phyloP scores from a whole-genome alignment of 30 jellyfish, hydroid and myxozoan species.

The Hydractinia symbiolongicarpus region DNA sequence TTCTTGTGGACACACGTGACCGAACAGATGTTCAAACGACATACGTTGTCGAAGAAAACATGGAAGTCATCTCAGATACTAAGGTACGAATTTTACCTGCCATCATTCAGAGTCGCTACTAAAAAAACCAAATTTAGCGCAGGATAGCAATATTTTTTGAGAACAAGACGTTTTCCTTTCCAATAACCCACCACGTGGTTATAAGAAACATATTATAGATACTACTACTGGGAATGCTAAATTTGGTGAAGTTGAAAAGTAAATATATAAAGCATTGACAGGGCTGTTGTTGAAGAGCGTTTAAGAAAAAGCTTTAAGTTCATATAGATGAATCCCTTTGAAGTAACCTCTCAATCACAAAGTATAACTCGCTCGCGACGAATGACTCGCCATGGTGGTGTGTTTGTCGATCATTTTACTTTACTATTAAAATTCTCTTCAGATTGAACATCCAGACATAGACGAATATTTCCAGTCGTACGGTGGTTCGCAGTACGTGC shows the following conservation, averaged over 20 bases:
- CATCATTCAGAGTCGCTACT: neutral
- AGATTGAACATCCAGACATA: conserved; percentile 79
- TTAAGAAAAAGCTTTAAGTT: too few relatives aligned
- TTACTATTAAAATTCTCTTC: neutral
- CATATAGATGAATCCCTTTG: neutral
- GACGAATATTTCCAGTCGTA: conserved; percentile 66
- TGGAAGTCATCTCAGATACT: conserved; percentile 56
- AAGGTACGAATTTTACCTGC: conserved; percentile 30
- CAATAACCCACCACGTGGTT: too few relatives aligned
- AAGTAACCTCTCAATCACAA: neutral
- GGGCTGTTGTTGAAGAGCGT: too few relatives aligned
- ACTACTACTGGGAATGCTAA: too few relatives aligned
- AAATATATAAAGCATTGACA: too few relatives aligned
- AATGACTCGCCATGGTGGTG: neutral
- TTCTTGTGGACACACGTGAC: conserved; percentile 66
- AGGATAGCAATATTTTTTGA: too few relatives aligned
- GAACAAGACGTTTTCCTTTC: too few relatives aligned
- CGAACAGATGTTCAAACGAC: conserved; percentile 56
- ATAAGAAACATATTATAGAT: too few relatives aligned
- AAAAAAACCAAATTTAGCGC: neutral
- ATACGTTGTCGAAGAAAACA: conserved; percentile 78
- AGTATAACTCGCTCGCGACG: too few relatives aligned
- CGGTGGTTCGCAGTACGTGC: conserved; percentile 84
- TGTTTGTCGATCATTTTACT: neutral
- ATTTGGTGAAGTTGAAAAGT: too few relatives aligned